phyloP scores from a whole-genome alignment of 2,113 vertebrate genomes.

The Actenoides lindsayi region DNA sequence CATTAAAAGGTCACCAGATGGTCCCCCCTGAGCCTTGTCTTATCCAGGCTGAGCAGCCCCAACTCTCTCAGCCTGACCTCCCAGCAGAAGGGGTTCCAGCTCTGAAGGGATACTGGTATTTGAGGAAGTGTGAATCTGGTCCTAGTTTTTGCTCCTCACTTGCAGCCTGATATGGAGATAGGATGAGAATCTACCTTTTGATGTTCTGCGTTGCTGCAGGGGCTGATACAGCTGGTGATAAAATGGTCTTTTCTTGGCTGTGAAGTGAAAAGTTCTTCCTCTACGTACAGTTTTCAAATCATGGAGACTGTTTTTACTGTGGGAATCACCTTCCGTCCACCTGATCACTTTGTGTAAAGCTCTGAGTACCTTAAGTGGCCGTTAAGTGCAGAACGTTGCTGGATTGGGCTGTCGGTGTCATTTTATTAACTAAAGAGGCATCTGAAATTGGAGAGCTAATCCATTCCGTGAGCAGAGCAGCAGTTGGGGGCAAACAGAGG shows the following conservation, averaged over 20 bases:
- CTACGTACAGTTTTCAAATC: not conserved
- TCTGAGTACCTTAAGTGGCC: not conserved
- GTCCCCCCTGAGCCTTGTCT: not conserved
- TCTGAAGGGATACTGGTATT: not conserved
- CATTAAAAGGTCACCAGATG: not conserved
- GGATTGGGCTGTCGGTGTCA: not conserved
- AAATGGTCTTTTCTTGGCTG: not conserved
- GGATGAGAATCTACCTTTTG: not conserved
- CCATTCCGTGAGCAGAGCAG: not conserved
- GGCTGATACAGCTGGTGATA: not conserved
- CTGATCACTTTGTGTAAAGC: not conserved
- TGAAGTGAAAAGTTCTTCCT: not conserved
- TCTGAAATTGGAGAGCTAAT: not conserved
- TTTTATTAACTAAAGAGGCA: not conserved
- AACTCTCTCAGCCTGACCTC: not conserved
- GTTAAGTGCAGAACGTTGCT: not conserved
- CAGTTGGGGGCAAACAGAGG: not conserved
- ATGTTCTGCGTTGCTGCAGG: not conserved
- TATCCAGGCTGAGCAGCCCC: not conserved
- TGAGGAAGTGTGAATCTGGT: not conserved
- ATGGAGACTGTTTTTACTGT: not conserved
- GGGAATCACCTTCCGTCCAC: not conserved
- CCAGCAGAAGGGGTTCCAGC: not conserved
- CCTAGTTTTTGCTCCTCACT: not conserved
- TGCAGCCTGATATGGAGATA: not conserved